Evolutionary conservation across 2,113 vertebrate genomes (phyloP).

Genomic region (Scortum barcoo): DNA sequence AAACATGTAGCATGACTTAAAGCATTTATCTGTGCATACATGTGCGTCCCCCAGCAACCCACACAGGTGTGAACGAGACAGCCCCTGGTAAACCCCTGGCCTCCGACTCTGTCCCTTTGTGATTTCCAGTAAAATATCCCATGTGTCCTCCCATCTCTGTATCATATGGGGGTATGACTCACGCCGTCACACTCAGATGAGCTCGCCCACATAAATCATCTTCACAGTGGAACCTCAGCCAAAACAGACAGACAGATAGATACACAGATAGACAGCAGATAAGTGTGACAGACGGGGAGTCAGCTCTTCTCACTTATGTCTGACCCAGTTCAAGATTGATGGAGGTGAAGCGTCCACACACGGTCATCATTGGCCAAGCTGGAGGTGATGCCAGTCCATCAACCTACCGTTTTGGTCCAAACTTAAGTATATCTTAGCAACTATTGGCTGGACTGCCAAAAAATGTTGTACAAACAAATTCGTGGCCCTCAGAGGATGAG

Average conservation of each 20-base stretch:
- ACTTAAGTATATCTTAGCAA: neutral
- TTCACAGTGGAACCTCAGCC: neutral
- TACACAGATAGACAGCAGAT: conserved; percentile 2
- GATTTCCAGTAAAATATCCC: conserved; percentile 48
- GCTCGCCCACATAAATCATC: conserved; percentile 7
- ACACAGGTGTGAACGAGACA: neutral
- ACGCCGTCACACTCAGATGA: neutral
- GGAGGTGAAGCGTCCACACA: neutral
- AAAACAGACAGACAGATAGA: conserved; percentile 20
- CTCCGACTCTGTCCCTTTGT: neutral
- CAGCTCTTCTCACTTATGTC: neutral
- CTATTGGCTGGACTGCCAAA: neutral
- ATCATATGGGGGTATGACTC: conserved; percentile 54
- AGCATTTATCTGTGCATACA: neutral
- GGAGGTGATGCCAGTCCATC: neutral
- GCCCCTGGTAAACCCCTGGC: neutral
- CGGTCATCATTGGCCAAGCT: neutral
- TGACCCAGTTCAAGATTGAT: neutral
- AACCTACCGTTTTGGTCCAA: neutral
- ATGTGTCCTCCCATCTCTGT: neutral
- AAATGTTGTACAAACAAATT: neutral
- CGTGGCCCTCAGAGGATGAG: no score
- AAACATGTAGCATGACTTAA: neutral
- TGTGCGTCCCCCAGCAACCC: neutral
- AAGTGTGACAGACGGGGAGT: conserved; percentile 4